Evolutionary conservation across 2,888 invertebrate genomes (phyloP).

Genomic region (Pteria penguin): DNA sequence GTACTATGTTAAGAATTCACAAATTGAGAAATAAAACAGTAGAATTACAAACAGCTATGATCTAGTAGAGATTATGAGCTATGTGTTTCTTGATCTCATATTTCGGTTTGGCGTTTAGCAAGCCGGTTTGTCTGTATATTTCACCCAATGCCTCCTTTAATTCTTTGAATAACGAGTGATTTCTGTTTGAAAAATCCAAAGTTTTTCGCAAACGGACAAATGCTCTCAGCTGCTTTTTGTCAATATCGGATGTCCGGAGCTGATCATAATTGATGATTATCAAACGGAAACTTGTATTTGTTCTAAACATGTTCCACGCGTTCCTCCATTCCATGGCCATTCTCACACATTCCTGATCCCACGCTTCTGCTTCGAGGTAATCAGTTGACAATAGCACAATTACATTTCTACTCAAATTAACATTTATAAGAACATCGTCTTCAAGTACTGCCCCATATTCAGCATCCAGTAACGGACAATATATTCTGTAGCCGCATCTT

Average conservation of each 20-base stretch:
- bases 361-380: too few relatives aligned
- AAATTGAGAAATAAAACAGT: too few relatives aligned
- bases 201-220: not conserved
- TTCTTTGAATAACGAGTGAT: not conserved
- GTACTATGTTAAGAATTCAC: too few relatives aligned
- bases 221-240: not conserved
- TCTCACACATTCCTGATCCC: too few relatives aligned
- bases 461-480: not conserved
- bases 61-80: too few relatives aligned
- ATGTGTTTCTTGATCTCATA: too few relatives aligned
- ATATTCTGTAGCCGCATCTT: not conserved
- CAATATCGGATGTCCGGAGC: not conserved
- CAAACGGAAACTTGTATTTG: not conserved
- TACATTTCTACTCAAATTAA: not conserved
- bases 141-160: not conserved
- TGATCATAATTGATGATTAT: not conserved
- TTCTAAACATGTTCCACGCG: not conserved
- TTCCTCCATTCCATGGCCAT: not conserved
- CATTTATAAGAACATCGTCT: not conserved
- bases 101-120: not conserved
- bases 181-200: not conserved
- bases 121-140: not conserved
- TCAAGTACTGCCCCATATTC: not conserved
- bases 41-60: too few relatives aligned
- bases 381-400: not conserved